Conservation (phyloP, 2,113 vertebrate species). For the Solea solea region DNA sequence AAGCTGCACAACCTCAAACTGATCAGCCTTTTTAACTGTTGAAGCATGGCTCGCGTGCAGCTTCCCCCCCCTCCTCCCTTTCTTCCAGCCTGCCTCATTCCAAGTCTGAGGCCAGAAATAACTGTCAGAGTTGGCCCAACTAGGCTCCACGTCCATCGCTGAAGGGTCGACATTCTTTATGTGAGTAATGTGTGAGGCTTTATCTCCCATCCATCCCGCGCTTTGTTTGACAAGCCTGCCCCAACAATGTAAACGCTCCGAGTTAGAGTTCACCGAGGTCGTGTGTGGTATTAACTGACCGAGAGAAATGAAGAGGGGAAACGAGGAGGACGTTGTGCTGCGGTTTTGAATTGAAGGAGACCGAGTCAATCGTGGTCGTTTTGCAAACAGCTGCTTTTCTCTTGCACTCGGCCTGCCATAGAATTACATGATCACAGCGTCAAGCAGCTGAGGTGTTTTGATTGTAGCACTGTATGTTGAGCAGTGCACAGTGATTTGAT, state of each 20-base stretch:
- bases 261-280: constrained; percentile 68
- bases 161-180: constrained; percentile 58
- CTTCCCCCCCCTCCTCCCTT: constrained; percentile 14
- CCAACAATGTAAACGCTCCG: constrained; percentile 65
- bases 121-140: constrained; percentile 65
- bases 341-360: constrained; percentile 55
- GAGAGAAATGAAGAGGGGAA: constrained; percentile 25
- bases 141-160: constrained; percentile 37
- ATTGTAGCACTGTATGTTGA: constrained; percentile 66
- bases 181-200: constrained; percentile 67
- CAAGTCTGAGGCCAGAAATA: constrained; percentile 62
- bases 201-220: constrained; percentile 59
- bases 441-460: constrained; percentile 63
- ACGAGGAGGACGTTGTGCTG: constrained; percentile 20
- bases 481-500: constrained; percentile 72
- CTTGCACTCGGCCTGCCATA: constrained; percentile 49
- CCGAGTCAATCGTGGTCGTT: constrained; percentile 20
- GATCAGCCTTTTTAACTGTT: constrained; percentile 74
- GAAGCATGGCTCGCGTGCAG: constrained; percentile 64
- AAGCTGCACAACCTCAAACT: constrained; percentile 63
- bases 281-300: constrained; percentile 62
- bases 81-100: constrained; percentile 53
- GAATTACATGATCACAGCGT: constrained; percentile 46
- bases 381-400: constrained; percentile 44
- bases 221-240: constrained; percentile 70